Evolutionary conservation across 2,113 vertebrate species (phyloP), one percentile per base, ranked within the genome.

Genomic region (Colius striatus): DNA sequence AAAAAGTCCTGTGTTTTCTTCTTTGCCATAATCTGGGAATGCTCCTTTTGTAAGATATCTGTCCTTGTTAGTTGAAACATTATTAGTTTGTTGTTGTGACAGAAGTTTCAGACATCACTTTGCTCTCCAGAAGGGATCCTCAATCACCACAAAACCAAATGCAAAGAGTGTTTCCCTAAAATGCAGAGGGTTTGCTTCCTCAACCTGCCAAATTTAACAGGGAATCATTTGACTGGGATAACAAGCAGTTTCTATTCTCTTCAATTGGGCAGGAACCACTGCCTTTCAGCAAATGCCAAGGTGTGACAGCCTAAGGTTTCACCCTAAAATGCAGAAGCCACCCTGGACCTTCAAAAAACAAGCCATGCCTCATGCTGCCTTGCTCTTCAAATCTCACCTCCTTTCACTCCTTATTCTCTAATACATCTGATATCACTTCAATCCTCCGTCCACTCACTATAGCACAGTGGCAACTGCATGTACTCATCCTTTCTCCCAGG

Each of bases 51-150:
- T 57, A 41, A 85, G 13, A 83, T 84, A 84, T 76, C 67, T 76
- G 36, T 63, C 63, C 81, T 68, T 80, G 18, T 36, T 85, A 82
- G 67, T 36, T 73, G 62, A 84, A 91, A 27, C 43, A 71, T 71
- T 67, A 84, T 76, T 94, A 19, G 70, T 90, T 74, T 90, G 60
- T 79, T 21, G 43, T 68, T 74, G 11, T 20, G 88, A 91, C 51
- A 95, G 94, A 90, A 76, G 58, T 81, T 93, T 84, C 76, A 80
- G 36, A 94, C 85, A 89, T 89, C 86, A 62, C 72, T 95, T 96
- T 95, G 19, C 36, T 75, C 23, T 78, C 60, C 82, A 92, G 74
- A 87, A 92, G 25, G 57, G 66, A 82, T 45, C 19, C 26, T 94
- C 79, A 62, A 63, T 94, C 68, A 89, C 43, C 45, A 60, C 63